Conservation (phyloP, 2,888 invertebrate genomes). For the Caenorhabditis sp. region DNA sequence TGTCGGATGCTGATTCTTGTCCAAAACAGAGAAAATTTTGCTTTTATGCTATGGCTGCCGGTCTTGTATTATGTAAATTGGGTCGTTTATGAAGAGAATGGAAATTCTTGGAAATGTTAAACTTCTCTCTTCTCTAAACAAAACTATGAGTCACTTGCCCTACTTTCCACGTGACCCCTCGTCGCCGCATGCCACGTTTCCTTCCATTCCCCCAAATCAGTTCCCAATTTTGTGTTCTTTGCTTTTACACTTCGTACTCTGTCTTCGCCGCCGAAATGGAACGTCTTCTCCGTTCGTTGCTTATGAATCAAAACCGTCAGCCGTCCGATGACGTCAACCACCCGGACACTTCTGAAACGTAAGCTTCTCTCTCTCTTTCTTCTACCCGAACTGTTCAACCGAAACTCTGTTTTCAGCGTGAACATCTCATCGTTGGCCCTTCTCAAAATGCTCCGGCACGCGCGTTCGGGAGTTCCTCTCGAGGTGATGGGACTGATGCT, state of each 20-base stretch:
- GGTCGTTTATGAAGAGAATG: no score
- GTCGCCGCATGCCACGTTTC: no score
- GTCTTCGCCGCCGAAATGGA: conserved; percentile 43
- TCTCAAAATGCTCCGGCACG: conserved; percentile 98
- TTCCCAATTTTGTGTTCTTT: no score
- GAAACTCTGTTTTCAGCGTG: conserved; percentile 79
- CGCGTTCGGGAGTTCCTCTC: conserved; percentile 82
- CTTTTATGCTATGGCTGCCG: no score
- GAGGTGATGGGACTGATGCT: conserved; percentile 91
- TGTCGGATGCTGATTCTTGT: no score
- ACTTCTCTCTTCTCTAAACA: no score
- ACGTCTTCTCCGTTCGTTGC: conserved; percentile 45
- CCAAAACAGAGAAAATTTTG: no score
- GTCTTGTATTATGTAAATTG: no score
- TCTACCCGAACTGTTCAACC: not conserved
- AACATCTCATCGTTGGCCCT: conserved; percentile 92
- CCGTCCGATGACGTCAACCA: conserved; percentile 83
- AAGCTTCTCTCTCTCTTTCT: conserved; percentile 10
- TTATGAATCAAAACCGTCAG: conserved; percentile 48
- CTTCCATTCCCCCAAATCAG: no score
- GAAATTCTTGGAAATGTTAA: not conserved
- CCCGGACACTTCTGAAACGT: conserved; percentile 97
- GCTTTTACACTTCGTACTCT: no score
- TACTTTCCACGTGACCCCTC: no score
- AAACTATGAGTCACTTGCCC: no score